phyloP scores from a whole-genome alignment of 2,888 invertebrate genomes.

The Thecocarcelia acutangulata region DNA sequence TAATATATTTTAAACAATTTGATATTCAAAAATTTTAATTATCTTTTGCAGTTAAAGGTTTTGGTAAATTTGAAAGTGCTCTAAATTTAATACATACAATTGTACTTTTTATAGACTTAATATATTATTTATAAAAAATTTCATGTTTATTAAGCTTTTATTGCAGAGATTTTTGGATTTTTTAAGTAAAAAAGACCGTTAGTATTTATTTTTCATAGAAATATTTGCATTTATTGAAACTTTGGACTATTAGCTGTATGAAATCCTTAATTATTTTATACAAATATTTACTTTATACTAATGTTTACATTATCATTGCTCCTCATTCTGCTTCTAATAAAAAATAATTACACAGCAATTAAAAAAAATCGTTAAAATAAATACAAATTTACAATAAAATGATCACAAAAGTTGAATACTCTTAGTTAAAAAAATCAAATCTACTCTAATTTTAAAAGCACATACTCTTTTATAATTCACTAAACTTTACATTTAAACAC shows the following conservation, averaged over 20 bases:
- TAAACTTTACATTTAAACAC: no score
- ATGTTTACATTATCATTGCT: neutral
- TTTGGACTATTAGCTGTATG: conserved; percentile 79
- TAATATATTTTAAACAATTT: no score
- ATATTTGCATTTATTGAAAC: conserved; percentile 65
- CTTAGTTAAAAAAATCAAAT: conserved; percentile 18
- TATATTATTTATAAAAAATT: neutral
- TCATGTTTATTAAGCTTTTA: no score
- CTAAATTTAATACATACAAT: no score
- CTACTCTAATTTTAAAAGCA: no score
- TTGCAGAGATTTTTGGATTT: no score
- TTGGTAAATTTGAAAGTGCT: conserved; percentile 22
- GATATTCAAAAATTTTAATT: no score
- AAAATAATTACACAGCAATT: neutral
- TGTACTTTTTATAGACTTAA: neutral
- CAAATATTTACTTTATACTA: neutral
- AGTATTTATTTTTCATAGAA: neutral
- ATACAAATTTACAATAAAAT: conserved; percentile 55
- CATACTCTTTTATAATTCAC: no score
- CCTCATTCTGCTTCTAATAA: neutral
- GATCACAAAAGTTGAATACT: conserved; percentile 65
- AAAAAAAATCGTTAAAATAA: conserved; percentile 22
- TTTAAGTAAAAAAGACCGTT: no score
- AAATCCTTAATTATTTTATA: conserved; percentile 62
- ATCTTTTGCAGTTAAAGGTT: conserved; percentile 27